Base-by-base conservation (phyloP, 2,888 invertebrate species). In the Mythimna vitellina region DNA sequence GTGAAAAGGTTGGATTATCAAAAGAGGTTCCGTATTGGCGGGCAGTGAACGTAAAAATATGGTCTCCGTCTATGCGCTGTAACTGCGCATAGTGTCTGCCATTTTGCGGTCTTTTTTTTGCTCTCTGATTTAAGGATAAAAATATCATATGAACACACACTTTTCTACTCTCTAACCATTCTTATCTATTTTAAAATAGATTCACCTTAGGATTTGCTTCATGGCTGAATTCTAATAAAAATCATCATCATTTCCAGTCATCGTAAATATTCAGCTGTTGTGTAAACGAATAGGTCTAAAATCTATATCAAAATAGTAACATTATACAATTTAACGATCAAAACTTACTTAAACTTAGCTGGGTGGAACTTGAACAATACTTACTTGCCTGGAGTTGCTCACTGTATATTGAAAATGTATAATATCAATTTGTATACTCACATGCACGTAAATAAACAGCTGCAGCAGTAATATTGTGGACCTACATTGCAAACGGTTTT, bases 311-410 rank as follows among this genome's bases (percentile, higher is more conserved):
- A 22, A 54, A 32, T 29, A 49, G 32, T 25, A 35, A 14, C 32
- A 35, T 32, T 14, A 25, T 46, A 17, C 56, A n/a, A 38, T 38
- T 12, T 9, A 38, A 29, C 22, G 20, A 29, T 20, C n/a, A 29
- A 14, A 25, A 32, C 42, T 70, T 53, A 25, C 42, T n/a, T 12
- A 42, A 69, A 58, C 58, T 70, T 49, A 46, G 20, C 6, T 35
- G 25, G 20, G 5, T 29, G 7, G n/a, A 29, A 72, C 46, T 42
- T 51, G 17, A 51, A 29, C 49, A 29, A 69, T 29, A 69, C 38
- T 49, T 17, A 49, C 10, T 58, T 32, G 32, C n/a, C 49, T 17
- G 12, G 7, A 58, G 32, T 58, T 58, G 6, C 10, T 49, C 25
- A 73, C 17, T 22, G 3, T 22, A 56, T 29, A 49, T 49, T 51